Percentiles rank a stretch among this genome's conserved stretches.
Evolutionary conservation across 2,797 vertebrate genomes (phyloP).

Genomic region (Sebastes taczanowskii): DNA sequence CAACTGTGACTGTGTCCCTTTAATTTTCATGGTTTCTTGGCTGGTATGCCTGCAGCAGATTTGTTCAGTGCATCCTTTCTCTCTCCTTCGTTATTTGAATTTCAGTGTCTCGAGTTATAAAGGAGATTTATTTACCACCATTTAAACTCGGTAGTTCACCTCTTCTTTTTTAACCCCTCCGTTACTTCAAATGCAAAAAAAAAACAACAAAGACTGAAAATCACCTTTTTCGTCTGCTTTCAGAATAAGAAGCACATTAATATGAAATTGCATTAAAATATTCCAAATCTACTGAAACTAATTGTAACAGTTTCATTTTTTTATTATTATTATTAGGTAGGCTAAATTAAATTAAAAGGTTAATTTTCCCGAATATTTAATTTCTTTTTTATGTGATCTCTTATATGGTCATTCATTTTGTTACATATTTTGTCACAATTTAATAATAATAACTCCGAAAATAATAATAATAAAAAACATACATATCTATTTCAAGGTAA

Average conservation of each 20-base stretch:
- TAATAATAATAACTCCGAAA: background rate
- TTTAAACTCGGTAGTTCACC: slow-evolving; percentile 48
- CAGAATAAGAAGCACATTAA: slow-evolving; percentile 6
- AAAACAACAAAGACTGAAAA: slow-evolving; percentile 11
- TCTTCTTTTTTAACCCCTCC: background rate
- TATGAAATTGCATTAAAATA: background rate
- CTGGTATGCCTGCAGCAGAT: background rate
- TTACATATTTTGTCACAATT: background rate
- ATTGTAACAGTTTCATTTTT: background rate
- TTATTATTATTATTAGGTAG: background rate
- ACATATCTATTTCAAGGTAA: no score
- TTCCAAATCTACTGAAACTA: background rate
- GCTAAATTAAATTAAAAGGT: background rate
- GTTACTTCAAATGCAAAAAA: slow-evolving; percentile 77
- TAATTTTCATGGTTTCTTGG: background rate
- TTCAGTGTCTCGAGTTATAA: background rate
- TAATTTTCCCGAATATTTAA: background rate
- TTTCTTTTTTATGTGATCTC: background rate
- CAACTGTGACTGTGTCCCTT: background rate
- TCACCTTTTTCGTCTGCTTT: background rate
- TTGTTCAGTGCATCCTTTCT: background rate
- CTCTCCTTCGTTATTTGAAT: background rate
- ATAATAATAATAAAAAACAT: background rate
- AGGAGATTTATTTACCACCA: slow-evolving; percentile 52
- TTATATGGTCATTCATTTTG: background rate